These are phyloP conservation scores for Campaea margaritaria DNA, from an alignment of 2,888 invertebrate genomes.

Conservation along the genomic window DNA sequence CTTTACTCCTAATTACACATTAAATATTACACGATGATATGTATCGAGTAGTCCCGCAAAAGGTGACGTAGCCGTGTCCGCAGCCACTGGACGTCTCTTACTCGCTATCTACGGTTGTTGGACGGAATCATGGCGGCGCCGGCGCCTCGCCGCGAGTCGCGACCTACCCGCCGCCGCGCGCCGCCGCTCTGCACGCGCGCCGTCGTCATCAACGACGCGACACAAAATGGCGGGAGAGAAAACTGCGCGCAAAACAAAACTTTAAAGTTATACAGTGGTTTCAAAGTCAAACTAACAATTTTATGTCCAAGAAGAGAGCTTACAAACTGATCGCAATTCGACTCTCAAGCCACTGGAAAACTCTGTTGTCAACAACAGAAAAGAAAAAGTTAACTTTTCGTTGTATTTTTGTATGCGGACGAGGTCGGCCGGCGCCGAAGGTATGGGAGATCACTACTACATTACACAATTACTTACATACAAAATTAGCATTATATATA, in stretches of 20 bases:
- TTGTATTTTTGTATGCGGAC: slow-evolving; percentile 67
- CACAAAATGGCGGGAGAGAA: slow-evolving; percentile 50
- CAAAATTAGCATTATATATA: slow-evolving; percentile 75
- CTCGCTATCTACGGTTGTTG: slow-evolving; percentile 85
- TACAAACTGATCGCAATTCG: slow-evolving; percentile 46
- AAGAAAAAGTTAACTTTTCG: slow-evolving; percentile 76
- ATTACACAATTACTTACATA: slow-evolving; percentile 82
- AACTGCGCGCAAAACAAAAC: slow-evolving; percentile 56
- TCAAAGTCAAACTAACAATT: slow-evolving; percentile 34
- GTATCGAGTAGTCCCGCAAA: slow-evolving; percentile 89
- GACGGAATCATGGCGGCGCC: slow-evolving; percentile 85
- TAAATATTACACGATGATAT: slow-evolving; percentile 89
- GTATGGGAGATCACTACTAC: slow-evolving; percentile 84
- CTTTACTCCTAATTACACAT: slow-evolving; percentile 83
- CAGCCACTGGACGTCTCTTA: slow-evolving; percentile 86
- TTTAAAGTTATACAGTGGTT: slow-evolving; percentile 49
- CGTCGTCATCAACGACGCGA: slow-evolving; percentile 37
- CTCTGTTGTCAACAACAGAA: slow-evolving; percentile 58
- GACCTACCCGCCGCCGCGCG: slow-evolving; percentile 22
- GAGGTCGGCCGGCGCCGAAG: slow-evolving; percentile 76
- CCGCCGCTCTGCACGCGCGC: slow-evolving; percentile 42
- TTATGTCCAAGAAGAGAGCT: slow-evolving; percentile 57
- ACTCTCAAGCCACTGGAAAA: slow-evolving; percentile 52
- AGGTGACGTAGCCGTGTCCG: slow-evolving; percentile 85
- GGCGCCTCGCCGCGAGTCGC: slow-evolving; percentile 53